These are phyloP conservation scores for Sebastolobus altivelis DNA, from an alignment of 2,797 vertebrate species.

Conservation along the genomic window DNA sequence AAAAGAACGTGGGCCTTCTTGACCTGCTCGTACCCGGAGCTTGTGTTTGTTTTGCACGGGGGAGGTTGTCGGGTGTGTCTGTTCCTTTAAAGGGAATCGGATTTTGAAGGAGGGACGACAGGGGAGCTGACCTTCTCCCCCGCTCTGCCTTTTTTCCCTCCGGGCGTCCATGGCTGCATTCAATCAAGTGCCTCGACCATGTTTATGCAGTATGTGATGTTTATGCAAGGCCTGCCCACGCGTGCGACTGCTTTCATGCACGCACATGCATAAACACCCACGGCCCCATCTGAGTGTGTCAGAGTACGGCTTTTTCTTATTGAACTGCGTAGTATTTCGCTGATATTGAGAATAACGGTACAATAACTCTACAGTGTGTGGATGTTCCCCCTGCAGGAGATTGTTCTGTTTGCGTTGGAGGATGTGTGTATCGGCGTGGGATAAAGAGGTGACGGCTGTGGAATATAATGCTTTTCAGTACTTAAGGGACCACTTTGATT, in stretches of 20 bases:
- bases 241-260: conserved; percentile 61
- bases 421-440: background rate
- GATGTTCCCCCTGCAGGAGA: conserved; percentile 29
- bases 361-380: conserved; percentile 34
- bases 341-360: conserved; percentile 39
- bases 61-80: conserved; percentile 56
- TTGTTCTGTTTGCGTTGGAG: conserved; percentile 15
- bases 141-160: conserved; percentile 56
- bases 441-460: conserved; percentile 20
- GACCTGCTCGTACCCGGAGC: conserved; percentile 27
- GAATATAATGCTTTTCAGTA: conserved; percentile 32
- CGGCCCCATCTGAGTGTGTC: conserved; percentile 37
- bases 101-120: conserved; percentile 64
- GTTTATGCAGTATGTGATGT: conserved; percentile 78
- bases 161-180: conserved; percentile 69
- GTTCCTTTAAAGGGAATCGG: conserved; percentile 76
- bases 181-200: conserved; percentile 75
- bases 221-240: conserved; percentile 77
- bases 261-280: conserved; percentile 63
- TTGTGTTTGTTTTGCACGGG: conserved; percentile 40
- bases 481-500: conserved; percentile 46
- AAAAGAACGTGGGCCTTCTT: conserved; percentile 3
- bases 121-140: conserved; percentile 74
- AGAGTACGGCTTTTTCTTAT: conserved; percentile 26
- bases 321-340: conserved; percentile 6